Base-by-base conservation (phyloP, 53 echinoderm and acorn worm genomes). In the Zoroaster sp. region DNA sequence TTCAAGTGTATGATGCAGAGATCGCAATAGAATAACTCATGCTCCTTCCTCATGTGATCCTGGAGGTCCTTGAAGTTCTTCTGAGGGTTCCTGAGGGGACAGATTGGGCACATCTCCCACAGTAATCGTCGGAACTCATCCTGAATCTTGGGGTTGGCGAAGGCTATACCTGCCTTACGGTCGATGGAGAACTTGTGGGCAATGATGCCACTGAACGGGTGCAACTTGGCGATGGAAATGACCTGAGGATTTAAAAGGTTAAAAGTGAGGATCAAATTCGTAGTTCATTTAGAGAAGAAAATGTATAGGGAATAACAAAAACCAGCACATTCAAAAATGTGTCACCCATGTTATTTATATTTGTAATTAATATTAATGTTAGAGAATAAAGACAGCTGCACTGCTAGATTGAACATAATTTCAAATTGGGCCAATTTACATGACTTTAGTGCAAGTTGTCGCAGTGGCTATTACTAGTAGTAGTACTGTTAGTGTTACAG, bases 1-100 rank as follows among this genome's bases (percentile, higher is more conserved):
- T 96, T 89, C 10, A 94, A 30, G 43, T 96, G 83, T 23, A 96
- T 93, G 52, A 98, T 55, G 74, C 99, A 96, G 10, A 98, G 90
- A 63, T 96, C 91, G 72, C 99, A 98, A 41, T 81, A 95, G 82
- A 95, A 96, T 23, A 93, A 79, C 74, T 93, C 95, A 79, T 98
- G 99, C 18, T 94, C 93, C 67, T 91, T 94, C 21, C 99, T 86
- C 93, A 98, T 87, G 70, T 98, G 99, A 21, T 96, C 99, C 65
- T 95, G 93, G 18, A 98, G 86, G 11, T 83, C 74, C 68, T 92
- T 96, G 85, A 94, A 94, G 73, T 40, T 88, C 59, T 75, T 86
- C 37, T 88, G 78, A 0, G 80, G 45, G 1, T 74, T 70, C 1
- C 73, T 79, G 47, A 66, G 13, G 14, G 83, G 73, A 66, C 97